Conservation (phyloP, 2,888 invertebrate species). For the Megalurothrips usitatus region DNA sequence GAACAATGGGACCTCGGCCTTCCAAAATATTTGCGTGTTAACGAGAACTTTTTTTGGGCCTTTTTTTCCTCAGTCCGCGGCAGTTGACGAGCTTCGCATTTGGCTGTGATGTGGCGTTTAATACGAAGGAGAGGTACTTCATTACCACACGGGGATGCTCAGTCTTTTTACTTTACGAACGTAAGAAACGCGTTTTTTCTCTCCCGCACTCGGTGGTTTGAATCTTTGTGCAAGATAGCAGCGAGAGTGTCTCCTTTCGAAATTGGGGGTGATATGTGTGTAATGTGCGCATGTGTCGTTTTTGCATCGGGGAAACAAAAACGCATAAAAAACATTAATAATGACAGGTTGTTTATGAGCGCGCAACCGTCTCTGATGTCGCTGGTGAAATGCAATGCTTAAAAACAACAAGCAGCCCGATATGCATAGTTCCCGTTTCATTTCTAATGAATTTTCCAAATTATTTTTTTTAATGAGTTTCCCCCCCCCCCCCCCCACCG, state of each 20-base stretch:
- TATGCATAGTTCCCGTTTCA: not conserved
- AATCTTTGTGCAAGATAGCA: conserved; percentile 12
- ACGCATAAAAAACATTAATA: not conserved
- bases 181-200: no score
- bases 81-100: conserved; percentile 9
- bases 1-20: not conserved
- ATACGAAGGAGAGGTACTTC: conserved; percentile 17
- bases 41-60: not conserved
- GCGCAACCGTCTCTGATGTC: not conserved
- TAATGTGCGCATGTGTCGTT: not conserved
- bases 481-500: no score
- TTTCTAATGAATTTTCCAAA: not conserved
- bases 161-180: not conserved
- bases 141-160: not conserved
- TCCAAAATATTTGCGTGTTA: conserved; percentile 26
- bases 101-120: conserved; percentile 22
- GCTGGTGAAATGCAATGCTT: conserved; percentile 6
- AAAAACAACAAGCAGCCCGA: not conserved
- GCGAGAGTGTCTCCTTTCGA: not conserved
- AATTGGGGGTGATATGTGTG: not conserved
- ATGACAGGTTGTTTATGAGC: conserved; percentile 24
- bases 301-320: not conserved
- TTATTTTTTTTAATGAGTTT: no score
- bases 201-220: not conserved
- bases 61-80: not conserved